Base-by-base conservation (phyloP, 1,140 invertebrate species). In the Bombus terrestris region DNA sequence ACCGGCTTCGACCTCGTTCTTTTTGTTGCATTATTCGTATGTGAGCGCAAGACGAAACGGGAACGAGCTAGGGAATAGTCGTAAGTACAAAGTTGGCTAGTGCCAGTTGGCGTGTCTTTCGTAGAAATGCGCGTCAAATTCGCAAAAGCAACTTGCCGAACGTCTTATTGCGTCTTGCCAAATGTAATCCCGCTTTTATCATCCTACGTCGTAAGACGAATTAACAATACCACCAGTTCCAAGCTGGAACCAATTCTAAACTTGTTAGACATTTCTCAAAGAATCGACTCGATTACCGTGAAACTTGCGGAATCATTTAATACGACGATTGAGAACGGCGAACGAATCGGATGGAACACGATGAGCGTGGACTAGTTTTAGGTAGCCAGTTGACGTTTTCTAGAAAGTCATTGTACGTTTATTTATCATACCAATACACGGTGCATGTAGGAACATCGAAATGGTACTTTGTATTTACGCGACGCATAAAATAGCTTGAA, bases 361-460 rank as follows among this genome's bases (percentile, higher is more conserved):
- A 18, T 12, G 32, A 47, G 25, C 41, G 12, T 69, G 64, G 59
- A 69, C 22, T 35, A 35, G 32, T 68, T 41, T 28, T 53, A 39
- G 64, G 41, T 68, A 53, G 9, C 43, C 66, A 13, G 3, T 77
- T 35, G 22, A 35, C 13, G 41, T 82, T 81, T 85, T 47, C 18
- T 81, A 85, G 53, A 81, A 81, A 85, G 78, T 74, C 71, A 85
- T 85, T 41, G 75, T 80, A 79, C 57, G 41, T 81, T 85, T 85
- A 85, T 85, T 85, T 35, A 59, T 57, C 37, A 85, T 81, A 85
- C 62, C 78, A 80, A 79, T 85, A 85, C 83, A 85, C 69, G 68
- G 78, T 81, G 57, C 22, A 81, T 66, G 69, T 85, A 85, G 83
- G 83, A 85, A 85, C 83, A 85, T 85, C 37, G 83, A 73, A 85